Conservation (phyloP, 2,888 invertebrate species). For the Labia minor region DNA sequence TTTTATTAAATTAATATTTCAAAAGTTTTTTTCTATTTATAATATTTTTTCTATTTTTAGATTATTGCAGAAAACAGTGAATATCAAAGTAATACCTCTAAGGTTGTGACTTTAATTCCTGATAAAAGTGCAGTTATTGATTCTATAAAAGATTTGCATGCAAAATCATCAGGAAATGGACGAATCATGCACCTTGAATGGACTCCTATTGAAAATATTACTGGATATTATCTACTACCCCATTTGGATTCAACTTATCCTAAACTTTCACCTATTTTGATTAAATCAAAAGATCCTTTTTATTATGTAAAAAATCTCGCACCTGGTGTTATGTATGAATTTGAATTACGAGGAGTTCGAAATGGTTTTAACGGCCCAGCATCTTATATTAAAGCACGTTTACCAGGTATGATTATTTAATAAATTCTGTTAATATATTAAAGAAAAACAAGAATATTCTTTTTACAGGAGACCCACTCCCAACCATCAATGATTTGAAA, state of each 20-base stretch:
- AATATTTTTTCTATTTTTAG: conserved; percentile 33
- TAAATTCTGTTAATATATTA: too few relatives aligned
- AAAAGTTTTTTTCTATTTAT: not conserved
- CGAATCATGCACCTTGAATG: conserved; percentile 47
- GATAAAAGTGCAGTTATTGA: conserved; percentile 55
- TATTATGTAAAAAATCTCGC: conserved; percentile 38
- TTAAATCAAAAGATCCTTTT: conserved; percentile 31
- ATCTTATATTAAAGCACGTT: conserved; percentile 20
- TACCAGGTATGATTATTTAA: conserved; percentile 20
- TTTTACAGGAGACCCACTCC: conserved; percentile 40
- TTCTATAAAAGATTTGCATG: conserved; percentile 44
- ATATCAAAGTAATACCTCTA: conserved; percentile 50
- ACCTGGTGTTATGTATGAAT: conserved; percentile 42
- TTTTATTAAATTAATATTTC: not conserved
- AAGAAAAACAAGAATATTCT: too few relatives aligned
- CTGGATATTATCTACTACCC: conserved; percentile 47
- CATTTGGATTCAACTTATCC: conserved; percentile 47
- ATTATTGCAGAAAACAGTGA: conserved; percentile 54
- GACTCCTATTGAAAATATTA: conserved; percentile 46
- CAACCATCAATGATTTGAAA: conserved; percentile 40
- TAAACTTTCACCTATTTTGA: conserved; percentile 37
- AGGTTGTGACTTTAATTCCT: conserved; percentile 47
- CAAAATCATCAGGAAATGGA: conserved; percentile 41
- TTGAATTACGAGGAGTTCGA: conserved; percentile 53
- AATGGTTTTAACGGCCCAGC: conserved; percentile 42